Base-by-base conservation (phyloP, 2,888 invertebrate genomes). In the Pristionchus japonicus region DNA sequence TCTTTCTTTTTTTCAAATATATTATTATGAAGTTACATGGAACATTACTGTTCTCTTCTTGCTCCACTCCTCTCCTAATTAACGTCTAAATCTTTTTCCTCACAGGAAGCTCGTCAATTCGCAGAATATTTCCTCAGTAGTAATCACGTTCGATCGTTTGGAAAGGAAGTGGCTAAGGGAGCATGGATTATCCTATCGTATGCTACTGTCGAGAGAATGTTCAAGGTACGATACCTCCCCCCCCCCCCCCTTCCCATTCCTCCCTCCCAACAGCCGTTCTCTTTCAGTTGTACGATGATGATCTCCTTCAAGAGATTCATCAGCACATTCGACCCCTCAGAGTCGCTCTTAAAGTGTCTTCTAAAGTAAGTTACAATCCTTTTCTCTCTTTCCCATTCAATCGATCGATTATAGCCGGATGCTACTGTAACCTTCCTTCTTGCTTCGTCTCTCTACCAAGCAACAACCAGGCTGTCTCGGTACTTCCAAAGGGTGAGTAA, bases 401-500 rank as follows among this genome's bases (percentile, higher is more conserved):
- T 70, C 40, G 23, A 67, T 49, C 57, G 34, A 43, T 43, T 47
- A 4, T 74, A 87, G 87, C 9, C n/a, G 9, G 87, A 87, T 37
- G 34, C 37, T 74, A 52, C 87, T 17, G 87, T 87, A 7, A 91
- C 90, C 80, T 91, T 91, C 88, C 88, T 90, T n/a, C 84, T 90
- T 13, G 92, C 90, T 3, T 87, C 87, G 0, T 64, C 88, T 17
- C 88, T 91, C 49, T 92, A 92, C 87, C 91, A 91, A 80, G 34
- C 90, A 70, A 89, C 91, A 0, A 89, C 92, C 4, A 77, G 89
- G 17, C 88, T 92, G n/a, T 31, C 82, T 0, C 67, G 92, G 3
- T 90, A 90, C 80, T 70, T 88, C 20, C 49, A 40, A 15, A 49
- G 64, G 27, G 89, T 89, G 23, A 31, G 67, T 17, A 34, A 34